These are phyloP conservation scores for Mastomys natalensis DNA, from an alignment of 2,113 vertebrate genomes.

Conservation along the genomic window DNA sequence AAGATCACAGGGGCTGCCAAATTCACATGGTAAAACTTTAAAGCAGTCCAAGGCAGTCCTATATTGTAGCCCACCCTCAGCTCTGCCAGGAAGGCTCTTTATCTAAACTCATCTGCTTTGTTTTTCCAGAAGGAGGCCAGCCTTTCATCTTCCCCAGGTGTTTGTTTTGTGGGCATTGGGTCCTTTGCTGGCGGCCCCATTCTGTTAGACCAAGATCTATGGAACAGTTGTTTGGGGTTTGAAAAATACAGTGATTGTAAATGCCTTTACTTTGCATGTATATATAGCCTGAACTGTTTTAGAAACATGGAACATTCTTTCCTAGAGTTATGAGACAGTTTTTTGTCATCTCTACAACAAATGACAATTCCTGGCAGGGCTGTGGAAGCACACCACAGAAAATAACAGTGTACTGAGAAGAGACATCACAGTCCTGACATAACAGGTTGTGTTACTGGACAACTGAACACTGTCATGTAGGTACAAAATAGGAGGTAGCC, in stretches of 20 bases:
- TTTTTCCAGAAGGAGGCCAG: background rate
- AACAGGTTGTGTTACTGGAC: background rate
- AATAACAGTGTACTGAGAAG: background rate
- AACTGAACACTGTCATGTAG: background rate
- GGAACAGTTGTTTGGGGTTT: background rate
- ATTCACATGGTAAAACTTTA: background rate
- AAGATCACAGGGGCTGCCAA: background rate
- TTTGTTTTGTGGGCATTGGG: background rate
- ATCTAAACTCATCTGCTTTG: background rate
- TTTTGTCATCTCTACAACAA: background rate
- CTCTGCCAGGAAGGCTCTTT: background rate
- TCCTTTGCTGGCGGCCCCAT: background rate
- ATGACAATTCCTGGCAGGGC: background rate
- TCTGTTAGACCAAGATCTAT: constrained; percentile 4
- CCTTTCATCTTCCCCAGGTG: constrained; percentile 80
- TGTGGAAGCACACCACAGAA: background rate
- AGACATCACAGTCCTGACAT: background rate
- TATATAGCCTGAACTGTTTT: constrained; percentile 51
- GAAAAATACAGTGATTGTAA: background rate
- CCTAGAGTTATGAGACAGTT: background rate
- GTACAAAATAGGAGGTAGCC: background rate
- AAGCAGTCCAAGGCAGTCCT: background rate
- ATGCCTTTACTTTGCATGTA: background rate
- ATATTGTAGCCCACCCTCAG: background rate
- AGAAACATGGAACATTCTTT: constrained; percentile 17